Conservation (phyloP, 2,113 vertebrate species). For the Pteruthius melanotis region DNA sequence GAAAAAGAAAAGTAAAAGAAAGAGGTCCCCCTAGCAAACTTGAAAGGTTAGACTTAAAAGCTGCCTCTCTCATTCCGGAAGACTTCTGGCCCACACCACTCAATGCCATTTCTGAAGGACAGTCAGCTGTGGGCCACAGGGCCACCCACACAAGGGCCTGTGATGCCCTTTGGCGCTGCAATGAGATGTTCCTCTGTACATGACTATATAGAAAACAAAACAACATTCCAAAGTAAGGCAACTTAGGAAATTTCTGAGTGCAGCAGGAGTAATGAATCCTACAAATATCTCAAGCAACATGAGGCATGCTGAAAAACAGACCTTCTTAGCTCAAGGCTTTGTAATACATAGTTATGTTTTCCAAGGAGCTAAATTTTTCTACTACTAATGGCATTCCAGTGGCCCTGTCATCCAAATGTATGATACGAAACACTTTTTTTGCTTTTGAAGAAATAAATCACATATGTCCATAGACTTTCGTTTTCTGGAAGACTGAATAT, state of each 20-base stretch:
- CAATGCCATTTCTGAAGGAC: neutral
- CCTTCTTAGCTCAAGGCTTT: neutral
- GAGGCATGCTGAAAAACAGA: neutral
- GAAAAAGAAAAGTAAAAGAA: neutral
- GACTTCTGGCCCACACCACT: neutral
- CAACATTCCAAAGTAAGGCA: neutral
- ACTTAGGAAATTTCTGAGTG: neutral
- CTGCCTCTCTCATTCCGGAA: constrained; percentile 24
- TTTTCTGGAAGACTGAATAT: constrained; percentile 51
- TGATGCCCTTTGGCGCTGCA: accelerated
- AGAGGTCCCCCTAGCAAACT: neutral
- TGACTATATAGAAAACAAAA: neutral
- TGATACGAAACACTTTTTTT: neutral
- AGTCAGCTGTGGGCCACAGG: neutral
- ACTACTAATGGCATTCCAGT: neutral
- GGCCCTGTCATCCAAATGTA: neutral
- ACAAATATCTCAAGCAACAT: neutral
- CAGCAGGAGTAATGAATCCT: neutral
- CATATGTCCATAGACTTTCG: neutral
- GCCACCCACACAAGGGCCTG: neutral
- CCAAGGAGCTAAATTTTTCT: neutral
- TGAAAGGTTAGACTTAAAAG: neutral
- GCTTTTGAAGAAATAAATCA: neutral
- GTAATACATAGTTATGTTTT: neutral
- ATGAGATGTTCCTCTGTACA: neutral